Evolutionary conservation across 2,113 vertebrate species (phyloP), one percentile per base, ranked within the genome.

Genomic region (Gnathonemus longibarbis): DNA sequence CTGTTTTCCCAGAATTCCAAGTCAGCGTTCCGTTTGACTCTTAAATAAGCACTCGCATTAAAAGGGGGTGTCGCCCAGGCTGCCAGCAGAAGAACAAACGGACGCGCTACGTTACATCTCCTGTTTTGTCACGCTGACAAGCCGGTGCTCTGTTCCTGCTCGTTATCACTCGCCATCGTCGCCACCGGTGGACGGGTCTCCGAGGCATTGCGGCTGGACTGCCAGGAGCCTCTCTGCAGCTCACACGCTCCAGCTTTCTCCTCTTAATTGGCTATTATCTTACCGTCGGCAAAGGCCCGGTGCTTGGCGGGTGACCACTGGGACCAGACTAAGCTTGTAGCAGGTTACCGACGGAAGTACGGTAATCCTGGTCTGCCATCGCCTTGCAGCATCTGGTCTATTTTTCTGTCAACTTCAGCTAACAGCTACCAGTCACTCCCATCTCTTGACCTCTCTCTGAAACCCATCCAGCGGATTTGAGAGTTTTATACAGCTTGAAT

Each of bases 181-280:
- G 49, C 27, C n/a, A 53, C 31, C 49, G 50, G 21, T 88, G 74
- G 87, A 77, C 89, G 91, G 89, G 88, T 66, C 88, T 90, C 83
- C 58, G 84, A 77, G 89, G 80, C 88, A 91, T 53, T 5, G 27
- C 24, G 35, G 24, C 24, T 1, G 85, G 27, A 19, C 49, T 19
- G 13, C 42, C 85, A 35, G 24, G 24, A 48, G 49, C 85, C 24
- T n/a, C 21, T 50, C 10, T 31, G 31, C n/a, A n/a, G 13, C 49
- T 87, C 46, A 15, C 24, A 87, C 24, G 9, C 8, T n/a, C 7
- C 0, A 24, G 66, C 21, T 83, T 83, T 83, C 70, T 80, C 49
- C 21, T 89, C 49, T 89, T 53, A 49, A 80, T 77, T 27, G 24
- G 58, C 46, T 27, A 39, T 48, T 74, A 77, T 77, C 70, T 10